phyloP scores from a whole-genome alignment of 2,888 invertebrate species.

The Anthrax anthrax region DNA sequence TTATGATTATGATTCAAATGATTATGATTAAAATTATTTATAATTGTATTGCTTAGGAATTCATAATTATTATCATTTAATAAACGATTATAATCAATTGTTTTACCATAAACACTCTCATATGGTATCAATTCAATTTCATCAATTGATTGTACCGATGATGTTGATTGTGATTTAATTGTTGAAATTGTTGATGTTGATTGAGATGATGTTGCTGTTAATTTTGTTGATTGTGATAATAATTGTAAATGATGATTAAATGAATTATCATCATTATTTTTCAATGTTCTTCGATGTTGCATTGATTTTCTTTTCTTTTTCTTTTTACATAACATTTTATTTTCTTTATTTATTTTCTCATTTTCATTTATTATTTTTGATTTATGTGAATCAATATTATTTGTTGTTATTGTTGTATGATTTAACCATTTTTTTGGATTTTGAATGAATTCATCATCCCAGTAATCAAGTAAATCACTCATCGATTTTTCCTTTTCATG shows the following conservation, averaged over 20 bases:
- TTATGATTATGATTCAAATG: background rate
- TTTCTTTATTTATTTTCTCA: background rate
- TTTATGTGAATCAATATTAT: background rate
- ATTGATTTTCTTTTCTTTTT: too few relatives aligned
- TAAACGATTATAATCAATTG: constrained; percentile 26
- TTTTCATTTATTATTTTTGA: background rate
- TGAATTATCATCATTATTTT: too few relatives aligned
- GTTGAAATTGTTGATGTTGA: background rate
- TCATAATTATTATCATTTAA: constrained; percentile 9
- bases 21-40: constrained; percentile 8
- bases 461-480: constrained; percentile 7
- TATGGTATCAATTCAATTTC: constrained; percentile 20
- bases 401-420: background rate
- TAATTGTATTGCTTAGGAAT: constrained; percentile 14
- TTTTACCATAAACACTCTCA: constrained; percentile 32
- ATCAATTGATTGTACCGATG: background rate
- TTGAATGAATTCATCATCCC: constrained; percentile 12
- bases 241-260: background rate
- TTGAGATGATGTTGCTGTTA: background rate
- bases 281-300: background rate
- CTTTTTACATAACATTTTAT: background rate
- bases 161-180: background rate
- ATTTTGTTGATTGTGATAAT: background rate
- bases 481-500: background rate
- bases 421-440: constrained; percentile 10